Evolutionary conservation across 2,797 vertebrate genomes (phyloP), one percentile per base, ranked within the genome.

Genomic region (Sebastes glaucus): DNA sequence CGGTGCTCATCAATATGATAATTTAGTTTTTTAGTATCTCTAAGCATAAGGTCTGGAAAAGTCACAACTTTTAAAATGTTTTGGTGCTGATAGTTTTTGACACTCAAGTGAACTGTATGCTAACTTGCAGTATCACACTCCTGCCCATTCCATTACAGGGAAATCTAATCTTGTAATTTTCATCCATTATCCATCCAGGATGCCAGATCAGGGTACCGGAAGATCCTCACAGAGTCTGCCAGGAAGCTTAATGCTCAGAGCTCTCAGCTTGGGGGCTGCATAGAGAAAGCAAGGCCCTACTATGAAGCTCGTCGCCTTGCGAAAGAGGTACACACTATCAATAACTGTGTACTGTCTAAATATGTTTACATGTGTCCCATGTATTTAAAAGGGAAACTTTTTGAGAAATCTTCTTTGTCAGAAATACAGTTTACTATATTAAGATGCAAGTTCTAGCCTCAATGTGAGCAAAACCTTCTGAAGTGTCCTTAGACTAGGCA

Each of bases 211-310:
- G 96, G 96, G 0, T 99, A 99, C 74, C 95, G 98, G 74, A 97
- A 96, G 87, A 97, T 98, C 88, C 97, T 99, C 9, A 97, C 97
- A 0, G 97, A 99, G 71, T 99, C 98, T 0, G 97, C 98, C 6
- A 92, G 97, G 83, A 98, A 97, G 64, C 95, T 99, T 1, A 98
- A 98, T 2, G 92, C 96, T 3, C 97, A 98, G 85, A 97, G 97
- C 79, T 98, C 98, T 55, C 97, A 98, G 30, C 81, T 99, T 9
- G 98, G 98, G 8, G 92, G 95, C 84, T 98, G 97, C 90, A 98
- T 99, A 0, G 98, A 98, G 81, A 98, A 98, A 79, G 98, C 98
- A 0, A 94, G 98, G 4, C 98, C 98, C 0, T 99, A 99, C 86
- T 99, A 98, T 14, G 98, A 99, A 89, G 97, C 98, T 1, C 96